Evolutionary conservation across 1,140 invertebrate genomes (phyloP).

Genomic region (Lepidotrigona ventralis): DNA sequence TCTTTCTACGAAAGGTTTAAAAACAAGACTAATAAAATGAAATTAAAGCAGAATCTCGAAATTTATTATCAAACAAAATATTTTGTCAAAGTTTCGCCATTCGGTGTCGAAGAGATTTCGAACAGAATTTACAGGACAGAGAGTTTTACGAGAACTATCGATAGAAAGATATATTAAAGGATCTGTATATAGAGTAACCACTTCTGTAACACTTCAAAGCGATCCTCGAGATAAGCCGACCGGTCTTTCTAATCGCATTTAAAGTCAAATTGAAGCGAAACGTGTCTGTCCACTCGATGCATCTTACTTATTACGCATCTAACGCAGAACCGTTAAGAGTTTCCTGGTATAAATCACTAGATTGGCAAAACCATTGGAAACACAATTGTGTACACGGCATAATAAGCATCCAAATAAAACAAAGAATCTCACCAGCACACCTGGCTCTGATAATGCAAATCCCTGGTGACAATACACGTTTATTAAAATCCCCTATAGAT

Average conservation of each 20-base stretch:
- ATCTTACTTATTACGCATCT: conserved; percentile 1
- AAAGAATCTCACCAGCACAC: conserved; percentile 13
- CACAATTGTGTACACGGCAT: background rate
- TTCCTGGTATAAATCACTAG: conserved; percentile 51
- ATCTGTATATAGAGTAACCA: background rate
- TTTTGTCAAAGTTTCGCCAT: too few species aligned
- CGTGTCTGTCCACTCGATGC: conserved; percentile 27
- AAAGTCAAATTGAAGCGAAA: conserved; percentile 36
- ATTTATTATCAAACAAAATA: too few species aligned
- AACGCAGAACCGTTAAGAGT: conserved; percentile 22
- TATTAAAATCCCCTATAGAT: background rate
- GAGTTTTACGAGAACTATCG: background rate
- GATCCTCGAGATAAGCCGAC: conserved; percentile 23
- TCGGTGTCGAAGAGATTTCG: background rate
- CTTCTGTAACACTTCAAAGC: background rate
- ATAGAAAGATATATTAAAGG: conserved; percentile 10
- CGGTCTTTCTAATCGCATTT: conserved; percentile 25
- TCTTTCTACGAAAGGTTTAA: background rate
- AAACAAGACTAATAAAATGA: background rate
- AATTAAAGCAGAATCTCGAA: background rate
- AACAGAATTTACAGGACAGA: background rate
- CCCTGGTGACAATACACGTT: background rate
- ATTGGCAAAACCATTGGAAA: conserved; percentile 17
- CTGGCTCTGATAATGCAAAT: conserved; percentile 19
- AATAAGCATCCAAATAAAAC: conserved; percentile 19